These are phyloP conservation scores for Tautogolabrus adspersus DNA, from an alignment of 2,113 vertebrate genomes.

Conservation along the genomic window DNA sequence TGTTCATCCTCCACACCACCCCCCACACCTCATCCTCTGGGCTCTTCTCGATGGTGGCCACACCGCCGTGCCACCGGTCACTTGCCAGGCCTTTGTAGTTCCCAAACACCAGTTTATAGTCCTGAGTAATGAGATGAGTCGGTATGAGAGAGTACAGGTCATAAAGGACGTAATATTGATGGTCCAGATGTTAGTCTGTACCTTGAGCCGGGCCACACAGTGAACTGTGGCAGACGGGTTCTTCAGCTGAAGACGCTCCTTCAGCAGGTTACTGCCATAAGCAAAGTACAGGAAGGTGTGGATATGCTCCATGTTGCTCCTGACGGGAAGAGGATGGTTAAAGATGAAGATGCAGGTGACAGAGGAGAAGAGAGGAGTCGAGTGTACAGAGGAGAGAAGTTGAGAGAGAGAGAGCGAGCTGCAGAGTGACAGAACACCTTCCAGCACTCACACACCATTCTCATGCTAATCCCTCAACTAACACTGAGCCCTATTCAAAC, in stretches of 20 bases:
- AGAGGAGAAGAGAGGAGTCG: background rate
- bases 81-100: slow-evolving; percentile 85
- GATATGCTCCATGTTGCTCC: slow-evolving; percentile 49
- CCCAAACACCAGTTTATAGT: slow-evolving; percentile 92
- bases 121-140: slow-evolving; percentile 74
- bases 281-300: slow-evolving; percentile 82
- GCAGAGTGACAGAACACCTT: slow-evolving; percentile 42
- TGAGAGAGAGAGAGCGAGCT: slow-evolving; percentile 27
- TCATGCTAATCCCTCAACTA: slow-evolving; percentile 72
- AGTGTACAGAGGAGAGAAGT: slow-evolving; percentile 24
- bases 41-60: slow-evolving; percentile 89
- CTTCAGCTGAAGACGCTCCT: slow-evolving; percentile 80
- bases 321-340: slow-evolving; percentile 13
- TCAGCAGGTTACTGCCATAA: slow-evolving; percentile 82
- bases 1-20: slow-evolving; percentile 90
- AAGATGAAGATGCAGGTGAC: background rate
- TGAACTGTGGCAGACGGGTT: slow-evolving; percentile 79
- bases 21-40: slow-evolving; percentile 93
- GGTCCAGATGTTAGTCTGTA: slow-evolving; percentile 1
- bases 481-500: slow-evolving; percentile 15
- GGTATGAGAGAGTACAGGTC: background rate
- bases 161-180: background rate
- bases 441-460: slow-evolving; percentile 62
- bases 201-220: slow-evolving; percentile 78
- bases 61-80: slow-evolving; percentile 90